Evolutionary conservation across 2,888 invertebrate genomes (phyloP).

Genomic region (Campoplex nolae): DNA sequence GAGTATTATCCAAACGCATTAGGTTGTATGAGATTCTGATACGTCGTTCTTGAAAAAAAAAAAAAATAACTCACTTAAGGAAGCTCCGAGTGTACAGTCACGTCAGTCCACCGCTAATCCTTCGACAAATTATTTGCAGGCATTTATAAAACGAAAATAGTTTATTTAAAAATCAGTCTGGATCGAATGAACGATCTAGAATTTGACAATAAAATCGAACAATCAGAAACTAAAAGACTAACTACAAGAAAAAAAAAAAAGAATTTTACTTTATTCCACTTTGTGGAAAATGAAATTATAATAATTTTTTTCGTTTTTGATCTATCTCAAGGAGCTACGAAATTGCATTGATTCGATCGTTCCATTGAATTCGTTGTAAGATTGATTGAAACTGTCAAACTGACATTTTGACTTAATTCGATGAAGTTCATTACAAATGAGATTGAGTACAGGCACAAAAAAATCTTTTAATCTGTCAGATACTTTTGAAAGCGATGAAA

Average conservation of each 20-base stretch:
- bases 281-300: too few relatives aligned
- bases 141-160: not conserved
- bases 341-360: too few relatives aligned
- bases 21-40: slow-evolving; percentile 41
- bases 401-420: not conserved
- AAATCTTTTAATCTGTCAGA: not conserved
- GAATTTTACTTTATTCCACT: not conserved
- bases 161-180: not conserved
- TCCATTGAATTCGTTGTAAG: not conserved
- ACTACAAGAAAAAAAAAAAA: not conserved
- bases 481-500: not conserved
- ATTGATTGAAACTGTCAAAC: too few relatives aligned
- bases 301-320: too few relatives aligned
- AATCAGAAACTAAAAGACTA: not conserved
- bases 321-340: too few relatives aligned
- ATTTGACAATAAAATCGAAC: not conserved
- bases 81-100: not conserved
- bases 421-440: too few relatives aligned
- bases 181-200: not conserved
- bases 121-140: not conserved
- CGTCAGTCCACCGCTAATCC: slow-evolving; percentile 1
- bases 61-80: slow-evolving; percentile 13
- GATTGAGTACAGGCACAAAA: not conserved
- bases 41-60: slow-evolving; percentile 23
- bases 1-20: slow-evolving; percentile 60